A percentile compares a stretch with the other conserved stretches of the same genome.
Evolutionary conservation across 2,113 vertebrate genomes (phyloP).

Genomic region (Prionailurus bengalensis): DNA sequence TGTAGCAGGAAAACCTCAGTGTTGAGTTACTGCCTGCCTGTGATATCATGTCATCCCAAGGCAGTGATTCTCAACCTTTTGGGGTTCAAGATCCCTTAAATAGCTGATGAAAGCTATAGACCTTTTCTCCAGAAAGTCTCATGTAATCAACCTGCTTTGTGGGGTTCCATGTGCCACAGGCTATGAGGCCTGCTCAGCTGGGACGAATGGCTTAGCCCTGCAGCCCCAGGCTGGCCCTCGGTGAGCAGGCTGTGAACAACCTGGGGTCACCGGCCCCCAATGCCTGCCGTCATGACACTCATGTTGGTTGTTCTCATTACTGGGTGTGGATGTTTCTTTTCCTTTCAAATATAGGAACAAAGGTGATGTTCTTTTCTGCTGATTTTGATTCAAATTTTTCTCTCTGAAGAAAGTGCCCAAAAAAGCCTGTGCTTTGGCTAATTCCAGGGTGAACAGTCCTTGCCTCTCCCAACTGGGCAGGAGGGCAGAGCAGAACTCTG

Average conservation of each 20-base stretch:
- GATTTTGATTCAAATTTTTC: neutral
- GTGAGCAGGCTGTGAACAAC: neutral
- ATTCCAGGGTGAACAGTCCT: neutral
- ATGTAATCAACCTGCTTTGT: neutral
- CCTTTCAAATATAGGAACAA: slow-evolving; percentile 61
- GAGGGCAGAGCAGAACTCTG: slow-evolving; percentile 10
- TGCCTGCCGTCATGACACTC: neutral
- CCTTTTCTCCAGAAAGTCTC: neutral
- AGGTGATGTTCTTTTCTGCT: slow-evolving; percentile 56
- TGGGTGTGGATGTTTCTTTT: neutral
- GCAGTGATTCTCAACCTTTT: neutral
- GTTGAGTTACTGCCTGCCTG: too few relatives aligned
- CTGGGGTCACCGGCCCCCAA: fast-evolving
- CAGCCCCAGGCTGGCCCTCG: too few relatives aligned
- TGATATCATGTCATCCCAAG: neutral
- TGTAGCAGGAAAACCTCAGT: neutral
- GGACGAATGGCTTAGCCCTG: too few relatives aligned
- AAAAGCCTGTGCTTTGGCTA: neutral
- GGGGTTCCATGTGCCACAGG: neutral
- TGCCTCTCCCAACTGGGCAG: slow-evolving; percentile 14
- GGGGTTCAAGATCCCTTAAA: neutral
- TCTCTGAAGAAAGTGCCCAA: neutral
- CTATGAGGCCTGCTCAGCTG: neutral
- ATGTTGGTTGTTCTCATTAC: neutral
- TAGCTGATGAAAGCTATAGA: neutral